Percentiles rank a stretch among this genome's conserved stretches.
Evolutionary conservation across 2,113 vertebrate species (phyloP).

Genomic region (Heliornis fulica): DNA sequence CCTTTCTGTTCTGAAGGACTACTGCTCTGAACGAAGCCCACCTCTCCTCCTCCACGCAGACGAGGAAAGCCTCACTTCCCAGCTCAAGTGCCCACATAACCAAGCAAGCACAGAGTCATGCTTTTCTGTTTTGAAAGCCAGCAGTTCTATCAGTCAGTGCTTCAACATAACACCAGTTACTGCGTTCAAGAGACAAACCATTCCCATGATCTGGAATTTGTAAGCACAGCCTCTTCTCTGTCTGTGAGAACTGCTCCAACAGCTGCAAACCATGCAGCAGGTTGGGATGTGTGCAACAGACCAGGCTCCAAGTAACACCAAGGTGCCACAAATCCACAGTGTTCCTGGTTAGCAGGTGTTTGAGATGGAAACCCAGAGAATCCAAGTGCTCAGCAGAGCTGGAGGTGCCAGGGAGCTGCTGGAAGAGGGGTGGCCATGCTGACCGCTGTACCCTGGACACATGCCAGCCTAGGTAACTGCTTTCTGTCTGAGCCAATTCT

Average conservation of each 20-base stretch:
- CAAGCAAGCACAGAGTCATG: background rate
- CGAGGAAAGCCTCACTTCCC: background rate
- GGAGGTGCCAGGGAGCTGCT: background rate
- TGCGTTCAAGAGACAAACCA: no score
- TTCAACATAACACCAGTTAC: background rate
- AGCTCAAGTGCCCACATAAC: background rate
- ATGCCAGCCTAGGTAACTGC: background rate
- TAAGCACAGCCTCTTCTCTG: background rate
- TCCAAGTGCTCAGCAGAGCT: background rate
- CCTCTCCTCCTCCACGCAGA: background rate
- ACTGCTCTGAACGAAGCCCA: background rate
- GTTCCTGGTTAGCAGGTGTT: background rate
- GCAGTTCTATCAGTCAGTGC: background rate
- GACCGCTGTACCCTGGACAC: background rate
- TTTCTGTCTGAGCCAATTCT: background rate
- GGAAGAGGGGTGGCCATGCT: background rate
- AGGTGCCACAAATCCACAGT: background rate
- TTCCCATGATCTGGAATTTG: no score
- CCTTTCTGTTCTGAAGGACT: background rate
- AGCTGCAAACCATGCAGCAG: background rate
- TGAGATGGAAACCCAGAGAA: slow-evolving; percentile 8
- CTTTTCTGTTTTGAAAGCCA: background rate
- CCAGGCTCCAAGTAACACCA: background rate
- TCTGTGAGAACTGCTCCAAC: background rate
- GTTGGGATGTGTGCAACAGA: background rate